These are phyloP conservation scores for Rhabdomys dilectus DNA, from an alignment of 2,113 vertebrate species.

Conservation along the genomic window DNA sequence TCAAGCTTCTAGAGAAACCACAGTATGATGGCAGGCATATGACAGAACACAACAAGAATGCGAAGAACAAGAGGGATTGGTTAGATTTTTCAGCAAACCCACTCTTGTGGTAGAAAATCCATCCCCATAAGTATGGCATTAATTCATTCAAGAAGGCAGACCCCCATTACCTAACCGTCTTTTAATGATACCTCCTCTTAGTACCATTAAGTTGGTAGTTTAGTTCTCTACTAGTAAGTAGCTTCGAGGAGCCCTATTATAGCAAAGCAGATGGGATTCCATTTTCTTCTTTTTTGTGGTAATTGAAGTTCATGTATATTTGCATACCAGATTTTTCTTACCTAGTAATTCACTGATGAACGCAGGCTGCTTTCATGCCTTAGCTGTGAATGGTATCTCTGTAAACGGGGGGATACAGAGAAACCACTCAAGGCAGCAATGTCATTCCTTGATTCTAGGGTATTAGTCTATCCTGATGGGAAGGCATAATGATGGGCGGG, in stretches of 20 bases:
- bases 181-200: not conserved
- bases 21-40: fast-evolving
- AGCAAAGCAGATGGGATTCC: not conserved
- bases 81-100: not conserved
- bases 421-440: too few species aligned
- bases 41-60: not conserved
- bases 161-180: not conserved
- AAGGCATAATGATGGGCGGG: not conserved
- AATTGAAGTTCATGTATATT: not conserved
- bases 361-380: not conserved
- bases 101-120: not conserved
- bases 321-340: not conserved
- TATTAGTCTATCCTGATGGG: not conserved
- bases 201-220: not conserved
- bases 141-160: not conserved
- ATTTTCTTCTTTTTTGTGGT: not conserved
- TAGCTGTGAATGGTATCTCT: not conserved
- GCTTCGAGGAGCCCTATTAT: too few species aligned
- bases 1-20: not conserved
- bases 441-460: not conserved
- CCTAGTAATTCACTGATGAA: not conserved
- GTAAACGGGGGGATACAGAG: not conserved
- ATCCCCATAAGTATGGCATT: not conserved
- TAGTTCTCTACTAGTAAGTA: not conserved
- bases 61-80: not conserved